Evolutionary conservation across 2,797 vertebrate species (phyloP), one percentile per base, ranked within the genome.

Genomic region (Gymnothorax reevesii): DNA sequence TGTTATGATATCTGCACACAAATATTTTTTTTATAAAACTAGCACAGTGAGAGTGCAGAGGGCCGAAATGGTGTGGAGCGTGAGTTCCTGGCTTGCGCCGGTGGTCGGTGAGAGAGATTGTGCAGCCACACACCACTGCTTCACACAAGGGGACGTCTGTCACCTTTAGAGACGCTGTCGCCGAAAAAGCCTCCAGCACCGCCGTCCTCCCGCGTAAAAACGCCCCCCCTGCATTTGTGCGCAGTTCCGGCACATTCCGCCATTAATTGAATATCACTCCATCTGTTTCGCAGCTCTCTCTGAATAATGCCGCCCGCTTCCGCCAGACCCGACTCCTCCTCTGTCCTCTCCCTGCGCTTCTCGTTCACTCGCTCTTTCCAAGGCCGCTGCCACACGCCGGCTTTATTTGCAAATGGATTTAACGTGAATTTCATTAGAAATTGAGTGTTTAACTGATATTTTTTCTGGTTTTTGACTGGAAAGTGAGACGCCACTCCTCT

Each of bases 351-450:
- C n/a, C 59, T 85, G 1, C 33, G 33, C 33, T 42, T 42, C 79
- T 91, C 91, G 90, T 88, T 89, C 88, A 7, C 59, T n/a, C 20
- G 0, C 77, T 90, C 89, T 87, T 27, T 83, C 82, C 69, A 77
- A 75, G 83, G 27, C 88, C 88, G 84, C 85, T 90, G 88, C 88
- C 89, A 83, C 89, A 83, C 88, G 88, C 82, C 87, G 71, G 83
- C 54, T 89, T 85, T 88, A 93, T 90, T 93, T 92, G 90, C 88
- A 89, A n/a, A 84, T 83, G 90, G 93, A 94, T 95, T 94, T 94
- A 90, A 88, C 69, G 42, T 90, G 95, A 90, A 94, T 95, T 95
- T 95, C 87, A 93, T 94, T 95, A 94, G 90, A 88, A 89, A 83
- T 9, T 12, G 89, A 89, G 89, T 89, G 59, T 89, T 92, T 69